These are phyloP conservation scores for Pristionchus japonicus DNA, from an alignment of 2,888 invertebrate species.

Conservation along the genomic window DNA sequence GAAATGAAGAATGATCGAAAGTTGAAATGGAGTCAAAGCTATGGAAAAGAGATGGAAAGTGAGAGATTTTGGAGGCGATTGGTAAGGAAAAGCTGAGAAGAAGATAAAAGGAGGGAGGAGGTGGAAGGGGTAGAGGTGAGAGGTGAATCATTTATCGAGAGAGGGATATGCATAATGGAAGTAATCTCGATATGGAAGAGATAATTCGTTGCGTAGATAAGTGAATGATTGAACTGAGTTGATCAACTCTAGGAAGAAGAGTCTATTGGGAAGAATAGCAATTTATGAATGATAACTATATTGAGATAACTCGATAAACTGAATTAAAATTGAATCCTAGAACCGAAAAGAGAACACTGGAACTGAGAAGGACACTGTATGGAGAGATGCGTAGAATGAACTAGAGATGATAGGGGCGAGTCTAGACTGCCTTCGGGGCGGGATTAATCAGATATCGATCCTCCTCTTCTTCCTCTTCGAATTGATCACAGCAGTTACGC, in stretches of 20 bases:
- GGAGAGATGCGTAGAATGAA: background rate
- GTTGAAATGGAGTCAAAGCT: conserved; percentile 8
- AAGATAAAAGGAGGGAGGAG: background rate
- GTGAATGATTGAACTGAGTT: background rate
- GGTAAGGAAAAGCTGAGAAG: background rate
- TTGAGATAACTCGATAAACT: background rate
- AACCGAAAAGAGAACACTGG: background rate
- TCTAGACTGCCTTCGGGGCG: conserved; percentile 39
- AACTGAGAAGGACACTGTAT: background rate
- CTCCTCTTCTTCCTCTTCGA: conserved; percentile 53
- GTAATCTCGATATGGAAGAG: background rate
- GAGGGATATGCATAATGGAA: background rate
- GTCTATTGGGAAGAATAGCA: background rate
- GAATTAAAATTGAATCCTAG: background rate
- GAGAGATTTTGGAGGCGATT: conserved; percentile 30
- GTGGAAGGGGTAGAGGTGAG: background rate
- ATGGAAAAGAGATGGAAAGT: conserved; percentile 15
- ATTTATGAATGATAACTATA: background rate
- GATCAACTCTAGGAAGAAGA: conserved; percentile 35
- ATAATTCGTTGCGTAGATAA: conserved; percentile 9
- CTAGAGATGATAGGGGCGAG: background rate
- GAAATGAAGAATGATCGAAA: background rate
- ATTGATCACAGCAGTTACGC: conserved; percentile 63
- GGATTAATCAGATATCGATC: conserved; percentile 33
- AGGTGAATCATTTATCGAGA: background rate